phyloP scores from a whole-genome alignment of 2,113 vertebrate genomes.

The Stictonetta naevosa region DNA sequence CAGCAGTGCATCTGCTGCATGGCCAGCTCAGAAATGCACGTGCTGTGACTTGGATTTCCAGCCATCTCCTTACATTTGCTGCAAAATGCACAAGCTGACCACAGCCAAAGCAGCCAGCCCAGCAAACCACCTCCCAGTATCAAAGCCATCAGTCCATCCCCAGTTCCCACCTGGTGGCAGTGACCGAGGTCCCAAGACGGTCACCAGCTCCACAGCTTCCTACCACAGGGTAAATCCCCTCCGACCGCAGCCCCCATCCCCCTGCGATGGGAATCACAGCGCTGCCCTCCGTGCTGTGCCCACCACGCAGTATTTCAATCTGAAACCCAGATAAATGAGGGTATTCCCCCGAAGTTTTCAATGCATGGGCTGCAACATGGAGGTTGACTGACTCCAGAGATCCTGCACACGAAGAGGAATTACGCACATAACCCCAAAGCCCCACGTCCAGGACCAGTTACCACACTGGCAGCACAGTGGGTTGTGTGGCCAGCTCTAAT shows the following conservation, averaged over 20 bases:
- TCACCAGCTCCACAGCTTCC: not conserved
- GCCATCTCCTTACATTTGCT: not conserved
- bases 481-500: not conserved
- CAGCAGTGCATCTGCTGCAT: not conserved
- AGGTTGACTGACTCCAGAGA: not conserved
- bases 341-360: not conserved
- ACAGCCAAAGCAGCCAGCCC: not conserved
- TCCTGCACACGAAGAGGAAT: not conserved
- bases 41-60: not conserved
- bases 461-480: fast-evolving
- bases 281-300: not conserved
- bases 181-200: fast-evolving
- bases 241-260: not conserved
- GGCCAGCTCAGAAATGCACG: fast-evolving
- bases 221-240: not conserved
- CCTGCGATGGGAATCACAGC: not conserved
- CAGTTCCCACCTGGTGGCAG: not conserved
- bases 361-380: fast-evolving
- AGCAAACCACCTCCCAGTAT: not conserved
- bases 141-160: not conserved
- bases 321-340: not conserved
- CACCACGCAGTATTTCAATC: not conserved
- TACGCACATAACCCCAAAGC: not conserved
- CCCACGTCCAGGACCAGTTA: not conserved
- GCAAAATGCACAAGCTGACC: fast-evolving